A percentile compares a stretch with the other conserved stretches of the same genome.
These are phyloP conservation scores for Notolabrus celidotus DNA, from an alignment of 2,797 vertebrate genomes.

Conservation along the genomic window DNA sequence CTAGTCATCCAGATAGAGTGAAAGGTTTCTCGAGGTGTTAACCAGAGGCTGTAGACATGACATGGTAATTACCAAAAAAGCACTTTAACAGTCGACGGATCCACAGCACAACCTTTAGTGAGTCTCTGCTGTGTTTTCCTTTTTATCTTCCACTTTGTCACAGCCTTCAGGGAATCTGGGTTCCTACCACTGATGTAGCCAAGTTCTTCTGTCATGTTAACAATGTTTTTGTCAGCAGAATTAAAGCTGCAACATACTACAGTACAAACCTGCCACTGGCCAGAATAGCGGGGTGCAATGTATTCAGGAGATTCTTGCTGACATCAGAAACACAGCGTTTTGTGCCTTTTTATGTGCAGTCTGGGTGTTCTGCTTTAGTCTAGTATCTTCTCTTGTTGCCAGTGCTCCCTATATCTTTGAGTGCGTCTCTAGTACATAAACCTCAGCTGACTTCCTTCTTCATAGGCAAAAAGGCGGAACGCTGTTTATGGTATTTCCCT, in stretches of 20 bases:
- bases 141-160: slow-evolving; percentile 46
- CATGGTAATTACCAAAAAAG: slow-evolving; percentile 27
- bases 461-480: slow-evolving; percentile 20
- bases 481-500: slow-evolving; percentile 32
- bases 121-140: slow-evolving; percentile 36
- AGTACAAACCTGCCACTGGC: slow-evolving; percentile 23
- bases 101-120: slow-evolving; percentile 12
- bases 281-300: neutral
- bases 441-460: slow-evolving; percentile 42
- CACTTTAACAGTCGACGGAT: slow-evolving; percentile 12
- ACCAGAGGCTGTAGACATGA: slow-evolving; percentile 11
- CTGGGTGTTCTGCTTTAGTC: slow-evolving; percentile 14
- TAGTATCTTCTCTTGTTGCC: slow-evolving; percentile 4
- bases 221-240: slow-evolving; percentile 54
- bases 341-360: slow-evolving; percentile 16
- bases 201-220: slow-evolving; percentile 25
- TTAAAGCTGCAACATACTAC: slow-evolving; percentile 29
- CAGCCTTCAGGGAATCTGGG: slow-evolving; percentile 39
- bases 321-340: slow-evolving; percentile 18
- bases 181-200: slow-evolving; percentile 4
- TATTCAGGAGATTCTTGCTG: slow-evolving; percentile 36
- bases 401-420: neutral
- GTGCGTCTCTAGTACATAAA: slow-evolving; percentile 8
- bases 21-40: neutral
- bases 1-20: neutral